phyloP scores from a whole-genome alignment of 1,140 invertebrate genomes.

The Atopsyche davidsoni region DNA sequence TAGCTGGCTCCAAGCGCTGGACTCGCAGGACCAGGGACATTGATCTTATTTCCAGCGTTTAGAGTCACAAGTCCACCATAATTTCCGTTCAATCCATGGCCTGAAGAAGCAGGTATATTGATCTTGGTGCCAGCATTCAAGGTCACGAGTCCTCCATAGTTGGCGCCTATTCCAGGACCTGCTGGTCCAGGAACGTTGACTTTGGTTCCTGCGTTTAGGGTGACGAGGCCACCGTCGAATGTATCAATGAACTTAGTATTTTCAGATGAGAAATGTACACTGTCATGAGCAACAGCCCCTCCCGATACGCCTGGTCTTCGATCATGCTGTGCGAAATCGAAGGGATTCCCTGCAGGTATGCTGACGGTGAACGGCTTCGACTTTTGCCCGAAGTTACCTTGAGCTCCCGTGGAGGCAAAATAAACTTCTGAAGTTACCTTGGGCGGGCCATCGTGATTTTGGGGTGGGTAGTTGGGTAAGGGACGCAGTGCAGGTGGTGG shows the following conservation, averaged over 20 bases:
- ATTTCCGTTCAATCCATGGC: neutral
- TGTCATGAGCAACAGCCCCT: constrained; percentile 1
- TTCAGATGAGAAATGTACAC: constrained; percentile 16
- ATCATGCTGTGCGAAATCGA: constrained; percentile 11
- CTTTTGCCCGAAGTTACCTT: constrained; percentile 28
- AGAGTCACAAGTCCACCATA: constrained; percentile 6
- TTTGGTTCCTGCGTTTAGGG: constrained; percentile 28
- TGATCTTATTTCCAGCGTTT: constrained; percentile 9
- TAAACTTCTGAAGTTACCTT: constrained; percentile 49
- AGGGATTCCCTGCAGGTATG: constrained; percentile 11
- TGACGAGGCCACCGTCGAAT: constrained; percentile 26
- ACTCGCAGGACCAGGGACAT: constrained; percentile 23
- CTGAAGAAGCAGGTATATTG: constrained; percentile 15
- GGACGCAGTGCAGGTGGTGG: constrained; percentile 35
- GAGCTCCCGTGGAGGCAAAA: constrained; percentile 42
- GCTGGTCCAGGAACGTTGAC: constrained; percentile 20
- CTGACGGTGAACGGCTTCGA: constrained; percentile 22
- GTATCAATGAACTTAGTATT: constrained; percentile 24
- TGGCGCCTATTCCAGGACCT: too few relatives aligned
- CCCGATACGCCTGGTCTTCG: neutral
- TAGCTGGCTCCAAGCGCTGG: too few relatives aligned
- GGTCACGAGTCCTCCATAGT: constrained; percentile 16
- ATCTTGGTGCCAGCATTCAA: constrained; percentile 17
- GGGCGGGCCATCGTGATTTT: constrained; percentile 35
- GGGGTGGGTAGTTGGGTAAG: constrained; percentile 20